These are phyloP conservation scores for Ylistrum balloti DNA, from an alignment of 1,140 invertebrate species.

Conservation along the genomic window DNA sequence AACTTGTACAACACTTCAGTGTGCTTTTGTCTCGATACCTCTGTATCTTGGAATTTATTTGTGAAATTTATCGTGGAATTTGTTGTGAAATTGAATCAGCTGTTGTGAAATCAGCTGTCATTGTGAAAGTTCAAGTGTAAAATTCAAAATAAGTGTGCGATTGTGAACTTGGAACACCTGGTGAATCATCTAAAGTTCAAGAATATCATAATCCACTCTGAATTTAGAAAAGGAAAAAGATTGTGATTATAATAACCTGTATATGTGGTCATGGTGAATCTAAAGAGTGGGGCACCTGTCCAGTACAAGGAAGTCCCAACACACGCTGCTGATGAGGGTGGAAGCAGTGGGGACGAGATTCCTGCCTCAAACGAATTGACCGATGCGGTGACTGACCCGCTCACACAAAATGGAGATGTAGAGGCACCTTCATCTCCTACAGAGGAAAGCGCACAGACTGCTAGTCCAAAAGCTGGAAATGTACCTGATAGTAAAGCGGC, in stretches of 20 bases:
- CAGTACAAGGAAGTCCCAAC: background rate
- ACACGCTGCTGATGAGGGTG: background rate
- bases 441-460: background rate
- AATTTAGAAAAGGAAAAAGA: background rate
- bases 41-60: background rate
- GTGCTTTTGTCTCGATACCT: background rate
- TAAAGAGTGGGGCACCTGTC: conserved; percentile 21
- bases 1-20: background rate
- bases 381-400: background rate
- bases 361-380: background rate
- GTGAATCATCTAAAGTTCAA: background rate
- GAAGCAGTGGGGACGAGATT: background rate
- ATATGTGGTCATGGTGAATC: conserved; percentile 8
- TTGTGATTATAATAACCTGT: background rate
- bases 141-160: background rate
- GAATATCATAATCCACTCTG: background rate
- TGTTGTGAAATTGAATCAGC: background rate
- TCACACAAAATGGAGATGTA: background rate
- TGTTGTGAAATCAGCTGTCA: background rate
- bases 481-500: background rate
- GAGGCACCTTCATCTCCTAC: background rate
- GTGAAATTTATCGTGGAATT: background rate
- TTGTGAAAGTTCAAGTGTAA: background rate
- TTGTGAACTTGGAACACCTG: background rate
- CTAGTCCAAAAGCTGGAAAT: background rate